phyloP scores from a whole-genome alignment of 2,113 vertebrate genomes.

The Chionodraco myersi region DNA sequence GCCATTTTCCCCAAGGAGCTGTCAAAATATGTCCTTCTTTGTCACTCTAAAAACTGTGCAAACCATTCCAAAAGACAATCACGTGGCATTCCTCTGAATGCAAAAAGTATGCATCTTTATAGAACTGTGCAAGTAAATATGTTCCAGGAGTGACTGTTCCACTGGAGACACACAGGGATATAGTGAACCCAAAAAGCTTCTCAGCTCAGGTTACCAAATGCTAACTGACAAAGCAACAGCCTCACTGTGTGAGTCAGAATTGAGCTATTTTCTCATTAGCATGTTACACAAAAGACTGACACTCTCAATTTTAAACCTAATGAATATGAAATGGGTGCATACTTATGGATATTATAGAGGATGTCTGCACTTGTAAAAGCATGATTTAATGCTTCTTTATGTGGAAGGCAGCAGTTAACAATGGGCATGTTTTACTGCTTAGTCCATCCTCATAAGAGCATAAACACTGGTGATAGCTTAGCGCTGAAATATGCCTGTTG shows the following conservation, averaged over 20 bases:
- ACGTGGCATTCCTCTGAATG: neutral
- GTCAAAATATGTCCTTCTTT: neutral
- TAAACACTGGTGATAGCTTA: slow-evolving; percentile 56
- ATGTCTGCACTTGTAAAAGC: slow-evolving; percentile 43
- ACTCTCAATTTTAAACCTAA: slow-evolving; percentile 43
- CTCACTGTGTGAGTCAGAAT: slow-evolving; percentile 22
- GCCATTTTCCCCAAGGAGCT: neutral
- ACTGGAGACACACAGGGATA: neutral
- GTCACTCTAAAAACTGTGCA: neutral
- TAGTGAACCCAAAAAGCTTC: slow-evolving; percentile 17
- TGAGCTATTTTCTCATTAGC: slow-evolving; percentile 52
- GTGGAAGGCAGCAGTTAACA: slow-evolving; percentile 40
- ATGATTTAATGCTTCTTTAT: slow-evolving; percentile 54
- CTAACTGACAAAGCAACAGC: slow-evolving; percentile 22
- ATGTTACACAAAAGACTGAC: slow-evolving; percentile 50
- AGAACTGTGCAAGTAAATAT: neutral
- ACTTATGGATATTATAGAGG: slow-evolving; percentile 41
- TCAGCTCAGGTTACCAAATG: slow-evolving; percentile 17
- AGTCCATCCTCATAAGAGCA: slow-evolving; percentile 36
- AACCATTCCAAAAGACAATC: neutral
- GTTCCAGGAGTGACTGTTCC: neutral
- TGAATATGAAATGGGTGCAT: slow-evolving; percentile 63
- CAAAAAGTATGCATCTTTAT: neutral
- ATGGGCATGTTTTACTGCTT: slow-evolving; percentile 37
- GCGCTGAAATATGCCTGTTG: slow-evolving; percentile 38